Base-by-base conservation (phyloP, 1,140 invertebrate species). In the Mesaphorura yosii region DNA sequence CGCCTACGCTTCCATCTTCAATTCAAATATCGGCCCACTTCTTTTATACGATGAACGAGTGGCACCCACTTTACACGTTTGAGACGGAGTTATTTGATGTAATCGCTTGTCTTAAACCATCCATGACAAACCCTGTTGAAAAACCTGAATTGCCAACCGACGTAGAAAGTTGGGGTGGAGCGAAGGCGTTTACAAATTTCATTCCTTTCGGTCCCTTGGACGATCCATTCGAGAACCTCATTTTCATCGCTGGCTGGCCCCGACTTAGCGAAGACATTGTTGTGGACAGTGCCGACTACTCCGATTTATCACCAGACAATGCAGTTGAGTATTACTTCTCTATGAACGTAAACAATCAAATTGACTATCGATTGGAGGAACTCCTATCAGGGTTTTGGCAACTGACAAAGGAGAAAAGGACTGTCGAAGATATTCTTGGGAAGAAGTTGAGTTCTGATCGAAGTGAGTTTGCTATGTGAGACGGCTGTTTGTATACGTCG, bases 161-260 rank as follows among this genome's bases (percentile, higher is more conserved):
- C 10, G 12, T 25, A 37, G 28, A 22, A 6, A 19, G 14, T 52
- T 34, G 17, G n/a, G 17, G 48, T 29, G 12, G 48, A 48, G 15
- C 19, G 42, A 17, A 34, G 20, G 28, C 34, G 7, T 49, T 55
- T 51, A 51, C 42, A 15, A 38, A 44, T 23, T 48, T 64, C 42
- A 51, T 53, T 37, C 34, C 51, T 26, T 54, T 60, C 57, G 48
- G 48, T 22, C 49, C 59, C 44, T 53, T 66, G 57, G 51, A 61
- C 69, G 60, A 63, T 44, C 57, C 57, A 68, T 78, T 58, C 53
- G 83, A 81, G 41, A 79, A 84, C 69, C 72, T 93, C 25, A 73
- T 82, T 55, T 68, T 95, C 2, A 83, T 82, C 65, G 81, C 84
- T n/a, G 84, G 83, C 7, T 97, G 92, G 92, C 83, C 83, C 2